phyloP scores from a whole-genome alignment of 2,113 vertebrate species.

The Ellobius talpinus region DNA sequence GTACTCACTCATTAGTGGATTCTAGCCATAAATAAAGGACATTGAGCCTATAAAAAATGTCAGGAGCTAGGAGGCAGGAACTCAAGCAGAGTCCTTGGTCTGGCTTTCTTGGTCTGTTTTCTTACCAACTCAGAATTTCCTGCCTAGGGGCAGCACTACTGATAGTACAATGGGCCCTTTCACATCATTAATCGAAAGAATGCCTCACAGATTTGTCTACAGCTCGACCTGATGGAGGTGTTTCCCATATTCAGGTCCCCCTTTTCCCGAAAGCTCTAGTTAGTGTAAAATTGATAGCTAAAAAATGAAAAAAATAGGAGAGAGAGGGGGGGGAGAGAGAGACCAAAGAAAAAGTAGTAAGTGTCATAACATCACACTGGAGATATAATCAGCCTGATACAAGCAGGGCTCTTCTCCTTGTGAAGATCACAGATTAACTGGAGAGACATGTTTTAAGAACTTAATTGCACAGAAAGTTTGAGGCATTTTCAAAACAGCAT shows the following conservation, averaged over 20 bases:
- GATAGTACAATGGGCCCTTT: rapidly evolving
- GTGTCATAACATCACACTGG: background rate
- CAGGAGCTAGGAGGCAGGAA: background rate
- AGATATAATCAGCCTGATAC: background rate
- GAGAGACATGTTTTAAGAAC: background rate
- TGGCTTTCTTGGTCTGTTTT: background rate
- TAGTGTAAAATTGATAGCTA: background rate
- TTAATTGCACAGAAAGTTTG: background rate
- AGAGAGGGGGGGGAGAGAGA: background rate
- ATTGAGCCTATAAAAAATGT: no score
- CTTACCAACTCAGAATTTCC: no score
- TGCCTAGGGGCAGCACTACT: background rate
- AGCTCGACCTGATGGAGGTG: rapidly evolving
- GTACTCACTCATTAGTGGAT: no score
- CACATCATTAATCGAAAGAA: background rate
- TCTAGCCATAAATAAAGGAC: no score
- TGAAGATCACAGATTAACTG: background rate
- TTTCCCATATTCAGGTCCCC: background rate
- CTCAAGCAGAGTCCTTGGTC: background rate
- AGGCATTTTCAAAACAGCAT: background rate
- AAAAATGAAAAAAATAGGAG: background rate
- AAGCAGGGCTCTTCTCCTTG: background rate
- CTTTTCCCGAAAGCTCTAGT: background rate
- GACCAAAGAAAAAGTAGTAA: background rate
- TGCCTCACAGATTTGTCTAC: background rate